Evolutionary conservation across 2,113 vertebrate genomes (phyloP), one percentile per base, ranked within the genome.

Genomic region (Erythrolamprus reginae): DNA sequence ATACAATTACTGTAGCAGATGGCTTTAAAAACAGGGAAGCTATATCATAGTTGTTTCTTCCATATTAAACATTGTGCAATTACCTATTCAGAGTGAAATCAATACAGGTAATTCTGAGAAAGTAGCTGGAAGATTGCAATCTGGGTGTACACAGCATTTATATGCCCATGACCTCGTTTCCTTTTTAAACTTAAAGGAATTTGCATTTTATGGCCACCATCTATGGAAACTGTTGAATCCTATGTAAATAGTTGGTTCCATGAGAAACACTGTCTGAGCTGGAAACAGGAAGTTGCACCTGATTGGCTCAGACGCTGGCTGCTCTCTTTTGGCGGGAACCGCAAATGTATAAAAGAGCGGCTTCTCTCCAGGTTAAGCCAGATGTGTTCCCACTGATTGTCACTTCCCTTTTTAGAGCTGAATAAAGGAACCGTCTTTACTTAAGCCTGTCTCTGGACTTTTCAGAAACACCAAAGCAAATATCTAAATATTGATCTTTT

Each of bases 31-130:
- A 5, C 23, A 88, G 17, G 38, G 65, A 7, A 1, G 33, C 6
- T 86, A 26, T 61, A 3, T 6, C 26, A 58, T 52, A n/a, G 4
- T 7, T 52, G 3, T 24, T 92, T n/a, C 7, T 23, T 56, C 12
- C 0, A 1, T 84, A 24, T 90, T 88, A 93, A 17, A 1, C 84
- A 91, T 84, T 89, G 58, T 88, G 45, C 47, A 91, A 83, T 90
- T 90, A 86, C 89, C 24, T 8, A 85, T 91, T 88, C 21, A 47
- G 19, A 53, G 70, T 91, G 70, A 82, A 91, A 91, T 91, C 90
- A 91, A 91, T 91, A 88, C 10, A 33, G 58, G 52, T 88, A 91
- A 88, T 91, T 91, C 52, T 88, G 52, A 91, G 86, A 56, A 87
- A 91, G 65, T 91, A 84, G 90, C 77, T 61, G 58, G 21, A 56